These are phyloP conservation scores for Mamestra brassicae DNA, from an alignment of 2,888 invertebrate genomes.

Conservation along the genomic window DNA sequence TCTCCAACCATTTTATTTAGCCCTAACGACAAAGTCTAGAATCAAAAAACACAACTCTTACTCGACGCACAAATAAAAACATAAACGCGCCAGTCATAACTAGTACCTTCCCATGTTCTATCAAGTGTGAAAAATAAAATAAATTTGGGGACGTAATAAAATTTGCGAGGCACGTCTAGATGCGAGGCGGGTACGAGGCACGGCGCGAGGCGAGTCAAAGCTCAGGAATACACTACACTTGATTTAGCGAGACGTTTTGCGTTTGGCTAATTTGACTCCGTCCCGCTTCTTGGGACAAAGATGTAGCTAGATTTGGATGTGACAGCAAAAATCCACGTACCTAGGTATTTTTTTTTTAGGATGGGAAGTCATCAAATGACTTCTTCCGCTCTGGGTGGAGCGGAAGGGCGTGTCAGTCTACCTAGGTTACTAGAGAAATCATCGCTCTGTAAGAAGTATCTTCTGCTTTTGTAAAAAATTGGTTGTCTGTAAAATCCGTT, in stretches of 20 bases:
- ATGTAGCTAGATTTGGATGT: constrained; percentile 39
- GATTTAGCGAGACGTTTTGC: constrained; percentile 79
- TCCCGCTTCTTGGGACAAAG: constrained; percentile 50
- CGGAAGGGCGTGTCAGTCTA: too few relatives aligned
- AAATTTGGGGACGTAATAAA: constrained; percentile 56
- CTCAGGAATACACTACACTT: constrained; percentile 69
- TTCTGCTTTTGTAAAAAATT: too few relatives aligned
- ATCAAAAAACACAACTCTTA: background rate
- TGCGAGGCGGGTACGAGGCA: constrained; percentile 23
- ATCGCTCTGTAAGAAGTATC: too few relatives aligned
- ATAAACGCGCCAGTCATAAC: constrained; percentile 60
- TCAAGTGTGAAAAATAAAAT: constrained; percentile 60
- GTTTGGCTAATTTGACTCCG: constrained; percentile 81
- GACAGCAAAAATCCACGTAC: background rate
- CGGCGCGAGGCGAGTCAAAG: constrained; percentile 47
- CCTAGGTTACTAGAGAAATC: too few relatives aligned
- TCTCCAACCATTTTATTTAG: background rate
- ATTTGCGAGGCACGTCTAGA: constrained; percentile 54
- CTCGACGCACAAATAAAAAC: background rate
- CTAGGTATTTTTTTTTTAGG: too few relatives aligned
- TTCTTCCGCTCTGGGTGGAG: too few relatives aligned
- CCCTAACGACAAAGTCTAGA: background rate
- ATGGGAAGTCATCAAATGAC: too few relatives aligned
- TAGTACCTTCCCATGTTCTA: constrained; percentile 27
- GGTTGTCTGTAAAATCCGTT: too few relatives aligned